Evolutionary conservation across 2,888 invertebrate species (phyloP).

Genomic region (Cylindroiulus punctatus): DNA sequence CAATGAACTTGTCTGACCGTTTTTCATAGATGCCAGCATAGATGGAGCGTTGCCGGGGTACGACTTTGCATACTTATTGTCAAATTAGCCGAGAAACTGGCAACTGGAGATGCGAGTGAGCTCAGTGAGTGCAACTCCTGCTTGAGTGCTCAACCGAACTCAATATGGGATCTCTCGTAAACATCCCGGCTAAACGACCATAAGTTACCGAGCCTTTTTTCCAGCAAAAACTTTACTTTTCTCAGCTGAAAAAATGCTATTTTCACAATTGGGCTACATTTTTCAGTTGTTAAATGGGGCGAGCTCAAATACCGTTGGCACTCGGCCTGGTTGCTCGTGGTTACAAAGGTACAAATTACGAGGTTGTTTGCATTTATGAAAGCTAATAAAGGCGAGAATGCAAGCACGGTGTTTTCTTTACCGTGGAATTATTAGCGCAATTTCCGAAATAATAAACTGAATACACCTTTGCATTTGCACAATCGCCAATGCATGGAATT

Average conservation of each 20-base stretch:
- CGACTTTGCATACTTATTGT: conserved; percentile 9
- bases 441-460: not conserved
- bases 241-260: not conserved
- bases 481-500: not conserved
- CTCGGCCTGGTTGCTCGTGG: not conserved
- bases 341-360: conserved; percentile 26
- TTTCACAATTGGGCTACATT: conserved; percentile 23
- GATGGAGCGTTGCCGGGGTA: not conserved
- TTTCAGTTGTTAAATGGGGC: conserved; percentile 19
- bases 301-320: not conserved
- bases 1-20: not conserved
- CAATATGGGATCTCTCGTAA: conserved; percentile 22
- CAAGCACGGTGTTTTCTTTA: not conserved
- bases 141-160: conserved; percentile 26
- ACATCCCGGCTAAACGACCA: not conserved
- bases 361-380: not conserved
- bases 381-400: not conserved
- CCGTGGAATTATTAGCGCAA: not conserved
- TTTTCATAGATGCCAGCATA: conserved; percentile 15
- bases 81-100: conserved; percentile 8
- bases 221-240: not conserved
- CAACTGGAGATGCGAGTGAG: not conserved
- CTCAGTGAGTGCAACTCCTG: conserved; percentile 6
- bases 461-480: not conserved
- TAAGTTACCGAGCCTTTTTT: not conserved